A percentile compares a stretch with the other conserved stretches of the same genome.
Evolutionary conservation across 2,797 vertebrate species (phyloP).

Genomic region (Cottoperca gobio): DNA sequence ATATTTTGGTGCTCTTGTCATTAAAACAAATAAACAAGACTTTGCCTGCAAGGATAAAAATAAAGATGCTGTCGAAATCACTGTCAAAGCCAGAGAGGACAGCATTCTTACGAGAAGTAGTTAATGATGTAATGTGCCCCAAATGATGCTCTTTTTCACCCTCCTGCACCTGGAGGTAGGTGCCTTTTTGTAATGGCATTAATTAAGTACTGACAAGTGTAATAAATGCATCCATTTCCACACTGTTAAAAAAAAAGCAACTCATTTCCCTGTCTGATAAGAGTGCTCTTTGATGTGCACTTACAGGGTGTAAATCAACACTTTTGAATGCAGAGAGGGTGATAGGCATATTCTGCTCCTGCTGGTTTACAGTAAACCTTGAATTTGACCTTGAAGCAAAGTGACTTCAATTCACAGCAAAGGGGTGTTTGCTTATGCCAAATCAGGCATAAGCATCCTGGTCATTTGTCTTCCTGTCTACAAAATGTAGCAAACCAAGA

Average conservation of each 20-base stretch:
- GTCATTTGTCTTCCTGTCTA: background rate
- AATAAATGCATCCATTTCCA: conserved; percentile 34
- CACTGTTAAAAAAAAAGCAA: conserved; percentile 12
- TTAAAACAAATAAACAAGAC: conserved; percentile 4
- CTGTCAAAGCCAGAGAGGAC: conserved; percentile 1
- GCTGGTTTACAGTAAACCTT: conserved; percentile 11
- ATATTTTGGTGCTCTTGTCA: background rate
- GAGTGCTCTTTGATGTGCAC: conserved; percentile 37
- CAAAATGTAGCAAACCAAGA: conserved; percentile 45
- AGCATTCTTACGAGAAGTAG: background rate
- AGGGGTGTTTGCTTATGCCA: background rate
- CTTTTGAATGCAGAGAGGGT: conserved; percentile 35
- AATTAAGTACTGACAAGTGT: conserved; percentile 33
- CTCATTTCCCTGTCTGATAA: conserved; percentile 19
- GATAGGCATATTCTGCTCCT: conserved; percentile 4
- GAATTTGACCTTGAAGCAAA: conserved; percentile 21
- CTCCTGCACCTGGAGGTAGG: conserved; percentile 7
- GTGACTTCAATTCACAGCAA: background rate
- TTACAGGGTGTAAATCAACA: conserved; percentile 40
- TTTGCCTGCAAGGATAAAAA: background rate
- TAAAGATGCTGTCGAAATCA: background rate
- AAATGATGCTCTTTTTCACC: conserved; percentile 1
- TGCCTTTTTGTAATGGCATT: conserved; percentile 27
- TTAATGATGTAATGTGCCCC: background rate
- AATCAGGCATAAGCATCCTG: background rate